A percentile compares a stretch with the other conserved stretches of the same genome.
Evolutionary conservation across 1,140 invertebrate species (phyloP).

Genomic region (Scaptomyza montana): DNA sequence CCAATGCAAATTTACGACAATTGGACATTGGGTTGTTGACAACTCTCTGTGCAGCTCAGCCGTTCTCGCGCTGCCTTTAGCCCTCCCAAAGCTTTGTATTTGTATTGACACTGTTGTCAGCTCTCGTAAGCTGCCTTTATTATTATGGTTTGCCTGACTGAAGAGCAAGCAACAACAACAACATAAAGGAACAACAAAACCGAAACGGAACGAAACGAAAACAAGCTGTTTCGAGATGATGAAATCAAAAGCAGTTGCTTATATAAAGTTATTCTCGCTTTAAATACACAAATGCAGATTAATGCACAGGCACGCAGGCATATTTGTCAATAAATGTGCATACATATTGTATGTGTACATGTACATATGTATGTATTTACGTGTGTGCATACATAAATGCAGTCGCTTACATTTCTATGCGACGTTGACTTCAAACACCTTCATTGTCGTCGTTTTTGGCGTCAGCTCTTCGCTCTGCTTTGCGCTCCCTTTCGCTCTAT

Average conservation of each 20-base stretch:
- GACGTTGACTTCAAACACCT: slow-evolving; percentile 65
- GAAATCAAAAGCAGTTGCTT: slow-evolving; percentile 69
- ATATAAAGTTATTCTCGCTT: slow-evolving; percentile 69
- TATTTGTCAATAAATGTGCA: slow-evolving; percentile 33
- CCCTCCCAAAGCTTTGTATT: slow-evolving; percentile 14
- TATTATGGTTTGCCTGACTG: slow-evolving; percentile 51
- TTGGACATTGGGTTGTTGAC: slow-evolving; percentile 65
- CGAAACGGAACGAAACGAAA: background rate
- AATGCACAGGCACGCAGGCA: slow-evolving; percentile 46
- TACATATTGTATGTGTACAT: no score
- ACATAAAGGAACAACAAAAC: background rate
- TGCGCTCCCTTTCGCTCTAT: background rate
- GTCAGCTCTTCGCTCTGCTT: slow-evolving; percentile 5
- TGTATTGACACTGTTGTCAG: slow-evolving; percentile 77
- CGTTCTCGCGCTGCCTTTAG: slow-evolving; percentile 1
- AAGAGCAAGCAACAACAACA: background rate
- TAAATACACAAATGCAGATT: slow-evolving; percentile 61
- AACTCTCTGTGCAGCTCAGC: slow-evolving; percentile 35
- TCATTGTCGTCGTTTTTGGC: slow-evolving; percentile 38
- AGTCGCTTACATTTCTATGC: slow-evolving; percentile 72
- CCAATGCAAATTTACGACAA: slow-evolving; percentile 73
- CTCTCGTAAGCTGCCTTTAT: slow-evolving; percentile 75
- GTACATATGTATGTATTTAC: background rate
- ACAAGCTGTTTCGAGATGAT: slow-evolving; percentile 54
- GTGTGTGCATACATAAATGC: slow-evolving; percentile 29